Evolutionary conservation across 2,797 vertebrate species (phyloP), one percentile per base, ranked within the genome.

Genomic region (Lepilemur septentrionalis): DNA sequence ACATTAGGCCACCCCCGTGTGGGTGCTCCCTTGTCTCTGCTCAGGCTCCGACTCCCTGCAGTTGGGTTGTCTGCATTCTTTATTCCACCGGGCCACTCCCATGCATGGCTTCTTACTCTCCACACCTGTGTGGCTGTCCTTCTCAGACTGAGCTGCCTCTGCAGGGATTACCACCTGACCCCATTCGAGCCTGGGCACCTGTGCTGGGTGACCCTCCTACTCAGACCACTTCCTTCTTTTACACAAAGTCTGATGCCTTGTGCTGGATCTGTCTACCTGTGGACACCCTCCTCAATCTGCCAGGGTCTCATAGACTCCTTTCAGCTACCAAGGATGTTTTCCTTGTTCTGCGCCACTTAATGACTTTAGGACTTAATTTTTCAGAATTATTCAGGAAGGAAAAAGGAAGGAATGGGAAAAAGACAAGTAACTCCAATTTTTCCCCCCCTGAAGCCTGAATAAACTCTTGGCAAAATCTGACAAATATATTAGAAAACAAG

Each of bases 401-500:
- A 81, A 32, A 75, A 69, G 23, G 11, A 50, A 69, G 10, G 15
- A 78, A 23, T 22, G 18, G 28, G 48, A 25, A 85, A 32, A 65
- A 59, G 80, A 82, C 13, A 14, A 32, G 13, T 50, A 43, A 91
- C 32, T 15, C 18, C 11, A 70, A 3, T 4, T 30, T 22, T 75
- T 32, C 18, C 7, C 2, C 2, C 2, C 13, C 28, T 9, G 20
- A 46, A 30, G 18, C 13, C 6, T 13, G 35, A 82, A 52, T 63
- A 81, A 84, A 5, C 7, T 57, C 8, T 92, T 73, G 59, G 43
- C 4, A 81, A 92, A 93, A 35, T 35, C 46, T 65, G 55, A 81
- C 46, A 41, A 55, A 46, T 61, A 3, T n/a, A 23, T 12, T 25
- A 59, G 48, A 85, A 94, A 93, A 41, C 30, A 18, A 48, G 38